Evolutionary conservation across 2,113 vertebrate genomes (phyloP).

Genomic region (Alligator mississippiensis): DNA sequence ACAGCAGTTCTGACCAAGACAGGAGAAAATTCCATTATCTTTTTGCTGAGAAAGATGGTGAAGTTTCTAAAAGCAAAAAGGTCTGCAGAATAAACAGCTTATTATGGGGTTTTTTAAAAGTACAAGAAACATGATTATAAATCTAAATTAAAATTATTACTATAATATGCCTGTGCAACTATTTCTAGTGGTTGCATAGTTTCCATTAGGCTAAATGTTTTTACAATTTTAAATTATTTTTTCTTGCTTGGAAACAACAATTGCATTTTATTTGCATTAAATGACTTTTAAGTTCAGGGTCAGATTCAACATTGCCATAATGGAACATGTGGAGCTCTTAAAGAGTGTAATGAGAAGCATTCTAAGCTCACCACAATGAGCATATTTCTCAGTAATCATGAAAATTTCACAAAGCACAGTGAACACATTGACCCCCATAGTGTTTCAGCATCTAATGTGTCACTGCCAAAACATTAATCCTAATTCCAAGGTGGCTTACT

Average conservation of each 20-base stretch:
- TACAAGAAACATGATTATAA: background rate
- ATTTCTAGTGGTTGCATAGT: background rate
- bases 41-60: background rate
- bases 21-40: background rate
- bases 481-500: background rate
- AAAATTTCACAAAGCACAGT: background rate
- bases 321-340: background rate
- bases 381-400: background rate
- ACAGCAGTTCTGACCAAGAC: background rate
- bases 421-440: background rate
- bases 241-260: background rate
- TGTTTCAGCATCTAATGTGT: background rate
- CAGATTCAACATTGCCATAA: background rate
- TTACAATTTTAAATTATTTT: background rate
- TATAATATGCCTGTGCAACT: background rate
- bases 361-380: background rate
- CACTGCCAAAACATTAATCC: background rate
- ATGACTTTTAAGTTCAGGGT: background rate
- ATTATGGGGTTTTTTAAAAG: background rate
- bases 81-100: background rate
- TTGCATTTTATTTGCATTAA: background rate
- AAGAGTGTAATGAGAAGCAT: background rate
- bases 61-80: background rate
- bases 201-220: slow-evolving; percentile 2
- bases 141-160: background rate